phyloP scores from a whole-genome alignment of 2,797 vertebrate species.

The Australoheros facetus region DNA sequence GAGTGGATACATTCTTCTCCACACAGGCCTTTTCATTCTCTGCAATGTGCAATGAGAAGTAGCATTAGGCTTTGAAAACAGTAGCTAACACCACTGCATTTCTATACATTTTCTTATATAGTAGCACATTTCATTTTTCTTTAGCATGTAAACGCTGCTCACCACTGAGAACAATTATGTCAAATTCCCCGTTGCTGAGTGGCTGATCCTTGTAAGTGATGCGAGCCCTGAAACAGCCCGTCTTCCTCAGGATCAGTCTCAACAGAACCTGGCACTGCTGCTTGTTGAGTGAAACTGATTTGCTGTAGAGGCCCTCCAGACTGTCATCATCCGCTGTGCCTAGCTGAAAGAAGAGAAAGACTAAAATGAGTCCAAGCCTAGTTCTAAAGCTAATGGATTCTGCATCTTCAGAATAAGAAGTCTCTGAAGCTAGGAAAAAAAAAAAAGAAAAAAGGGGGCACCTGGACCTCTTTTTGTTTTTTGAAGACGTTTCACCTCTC shows the following conservation, averaged over 20 bases:
- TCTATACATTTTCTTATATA: not conserved
- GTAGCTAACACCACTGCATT: not conserved
- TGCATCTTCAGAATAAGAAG: not conserved
- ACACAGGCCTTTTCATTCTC: constrained; percentile 95
- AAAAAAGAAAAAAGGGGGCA: no score
- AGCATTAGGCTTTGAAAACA: constrained; percentile 1
- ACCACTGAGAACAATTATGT: constrained; percentile 98
- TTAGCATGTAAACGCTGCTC: constrained; percentile 59
- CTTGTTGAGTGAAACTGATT: constrained; percentile 89
- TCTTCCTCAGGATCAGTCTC: constrained; percentile 88
- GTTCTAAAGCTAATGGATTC: not conserved
- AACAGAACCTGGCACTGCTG: constrained; percentile 92
- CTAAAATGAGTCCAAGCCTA: constrained; percentile 21
- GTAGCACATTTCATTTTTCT: not conserved
- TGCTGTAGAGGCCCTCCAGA: constrained; percentile 86
- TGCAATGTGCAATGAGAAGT: constrained; percentile 56
- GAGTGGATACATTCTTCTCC: constrained; percentile 96
- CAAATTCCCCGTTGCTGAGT: constrained; percentile 97
- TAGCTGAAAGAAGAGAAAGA: constrained; percentile 77
- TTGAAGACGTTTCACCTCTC: no score
- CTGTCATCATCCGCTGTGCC: constrained; percentile 90
- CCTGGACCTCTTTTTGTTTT: no score
- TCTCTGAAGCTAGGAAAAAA: no score
- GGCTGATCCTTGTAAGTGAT: constrained; percentile 94
- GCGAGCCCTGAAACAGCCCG: constrained; percentile 92